Base-by-base conservation (phyloP, 2,888 invertebrate genomes). In the Drosophila longiperda region DNA sequence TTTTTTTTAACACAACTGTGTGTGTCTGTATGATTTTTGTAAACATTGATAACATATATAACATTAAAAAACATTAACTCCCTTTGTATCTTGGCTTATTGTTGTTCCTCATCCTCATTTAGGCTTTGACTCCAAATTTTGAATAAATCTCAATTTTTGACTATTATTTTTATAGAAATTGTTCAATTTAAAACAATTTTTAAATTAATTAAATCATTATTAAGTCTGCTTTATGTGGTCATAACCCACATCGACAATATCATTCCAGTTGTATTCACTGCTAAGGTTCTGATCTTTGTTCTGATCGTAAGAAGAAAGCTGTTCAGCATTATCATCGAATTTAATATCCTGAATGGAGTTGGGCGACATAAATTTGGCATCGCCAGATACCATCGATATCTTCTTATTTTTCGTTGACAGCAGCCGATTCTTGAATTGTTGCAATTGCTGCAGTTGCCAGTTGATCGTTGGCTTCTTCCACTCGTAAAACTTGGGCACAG, bases 401-500 rank as follows among this genome's bases (percentile, higher is more conserved):
- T 42, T 4, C 32, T 60, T 75, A 7, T 38, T 40, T 8, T 75
- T 58, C 11, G 32, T 5, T 1, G 45, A 9, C 1, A 76, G 17
- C 12, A 71, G 33, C 3, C 49, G 60, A 9, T 7, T 12, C 63
- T 66, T 52, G 0, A 82, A 17, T 3, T 54, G 20, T 12, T 61
- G 57, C 17, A 79, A 26, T 1, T 54, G 45, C 8, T 60, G 15
- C 33, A 86, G 40, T 7, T 52, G 59, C 32, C 32, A n/a, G 7
- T 77, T 54, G 9, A 76, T 55, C 2, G 59, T 11, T 1, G 63
- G 34, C 20, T 65, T 58, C 49, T 85, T 71, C 69, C 69, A 77
- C 15, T 63, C 59, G 53, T 80, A 82, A 0, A 83, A 1, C 17
- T 85, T 87, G 33, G 83, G 88, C 54, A 83, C 12, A 7, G 80